Evolutionary conservation across 2,888 invertebrate species (phyloP).

Genomic region (Clistopyga incitator): DNA sequence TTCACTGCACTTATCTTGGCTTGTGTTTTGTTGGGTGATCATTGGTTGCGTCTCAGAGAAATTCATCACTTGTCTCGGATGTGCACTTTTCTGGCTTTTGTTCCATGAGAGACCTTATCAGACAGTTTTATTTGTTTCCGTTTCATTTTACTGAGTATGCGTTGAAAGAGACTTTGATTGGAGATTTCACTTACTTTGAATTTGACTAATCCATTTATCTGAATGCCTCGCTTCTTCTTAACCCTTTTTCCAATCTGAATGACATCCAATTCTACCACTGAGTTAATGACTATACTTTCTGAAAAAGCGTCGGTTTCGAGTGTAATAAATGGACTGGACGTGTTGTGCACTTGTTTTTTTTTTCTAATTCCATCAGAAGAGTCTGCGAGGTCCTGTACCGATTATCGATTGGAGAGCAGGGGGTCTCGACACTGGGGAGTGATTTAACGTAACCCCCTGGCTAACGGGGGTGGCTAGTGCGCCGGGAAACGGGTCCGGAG

Average conservation of each 20-base stretch:
- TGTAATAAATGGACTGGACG: not conserved
- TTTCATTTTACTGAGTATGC: not conserved
- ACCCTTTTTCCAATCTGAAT: not conserved
- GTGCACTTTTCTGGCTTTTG: not conserved
- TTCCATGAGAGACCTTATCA: not conserved
- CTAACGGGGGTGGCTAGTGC: constrained; percentile 38
- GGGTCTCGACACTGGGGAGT: constrained; percentile 58
- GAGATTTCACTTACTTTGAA: no score
- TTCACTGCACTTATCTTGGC: not conserved
- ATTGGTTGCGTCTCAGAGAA: not conserved
- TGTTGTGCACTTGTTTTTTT: not conserved
- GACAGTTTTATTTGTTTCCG: not conserved
- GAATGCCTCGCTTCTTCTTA: no score
- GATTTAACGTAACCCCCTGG: constrained; percentile 59
- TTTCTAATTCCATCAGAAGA: constrained; percentile 12
- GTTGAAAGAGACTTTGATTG: no score
- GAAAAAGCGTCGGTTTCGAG: not conserved
- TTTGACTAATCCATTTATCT: no score
- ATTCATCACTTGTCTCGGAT: not conserved
- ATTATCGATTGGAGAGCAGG: constrained; percentile 62
- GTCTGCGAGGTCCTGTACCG: constrained; percentile 45
- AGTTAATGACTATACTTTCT: not conserved
- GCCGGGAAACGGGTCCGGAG: constrained; percentile 29
- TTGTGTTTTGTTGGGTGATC: not conserved
- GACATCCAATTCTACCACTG: not conserved